Base-by-base conservation (phyloP, 1,140 invertebrate genomes). In the Goniozus legneri region DNA sequence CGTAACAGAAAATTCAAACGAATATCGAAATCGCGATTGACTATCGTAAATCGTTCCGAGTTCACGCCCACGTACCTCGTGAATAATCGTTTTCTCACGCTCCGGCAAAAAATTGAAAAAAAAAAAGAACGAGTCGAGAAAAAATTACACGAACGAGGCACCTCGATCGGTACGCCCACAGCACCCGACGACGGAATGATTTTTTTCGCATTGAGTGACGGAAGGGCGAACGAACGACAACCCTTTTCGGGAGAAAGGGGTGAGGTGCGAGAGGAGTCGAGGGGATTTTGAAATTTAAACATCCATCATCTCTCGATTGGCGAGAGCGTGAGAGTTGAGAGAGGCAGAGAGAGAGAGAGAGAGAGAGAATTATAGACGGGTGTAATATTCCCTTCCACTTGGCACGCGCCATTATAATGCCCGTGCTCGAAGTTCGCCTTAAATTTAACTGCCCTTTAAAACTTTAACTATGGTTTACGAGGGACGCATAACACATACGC, bases 391-490 rank as follows among this genome's bases (percentile, higher is more conserved):
- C 54, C 50, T 52, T 54, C 34, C 50, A 50, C 50, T 54, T 57
- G 69, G 55, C 69, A 72, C 69, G 68, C 69, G 67, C 52, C 67
- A 42, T 61, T 53, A 62, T 62, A 67, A 70, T 62, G 59, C 58
- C 43, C 44, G 33, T 44, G 53, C 47, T 62, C 55, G 63, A n/a
- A n/a, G 58, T 49, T 57, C 62, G 61, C 63, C 65, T 60, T 67
- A 71, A 71, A 71, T 69, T 70, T 62, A 71, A 71, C 70, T 56
- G 56, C 60, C 64, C 65, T 55, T 66, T 65, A 63, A 66, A 69
- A 66, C 58, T 58, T 67, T 53, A 56, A 60, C 47, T 44, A 53
- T 47, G 47, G 22, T 59, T 58, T 54, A 54, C 57, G 55, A 59
- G 50, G n/a, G n/a, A n/a, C n/a, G n/a, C n/a, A n/a, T n/a, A n/a